Conservation (phyloP, 2,888 invertebrate genomes). For the Emmelina monodactyla region DNA sequence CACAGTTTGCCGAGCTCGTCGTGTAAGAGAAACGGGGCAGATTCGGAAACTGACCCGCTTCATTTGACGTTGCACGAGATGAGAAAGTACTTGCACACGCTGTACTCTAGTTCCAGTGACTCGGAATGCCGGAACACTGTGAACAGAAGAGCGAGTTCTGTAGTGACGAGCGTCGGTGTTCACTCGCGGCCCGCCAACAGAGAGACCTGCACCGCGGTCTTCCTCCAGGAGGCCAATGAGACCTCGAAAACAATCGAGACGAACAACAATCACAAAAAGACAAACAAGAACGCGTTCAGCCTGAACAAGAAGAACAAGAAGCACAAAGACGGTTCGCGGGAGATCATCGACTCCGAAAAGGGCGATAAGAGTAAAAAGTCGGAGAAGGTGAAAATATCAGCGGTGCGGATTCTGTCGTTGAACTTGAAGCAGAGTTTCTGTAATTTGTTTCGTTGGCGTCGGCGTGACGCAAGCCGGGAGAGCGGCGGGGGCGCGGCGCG, state of each 20-base stretch:
- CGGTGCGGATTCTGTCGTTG: conserved; percentile 71
- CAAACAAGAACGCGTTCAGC: conserved; percentile 62
- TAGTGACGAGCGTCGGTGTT: conserved; percentile 48
- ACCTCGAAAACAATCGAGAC: conserved; percentile 35
- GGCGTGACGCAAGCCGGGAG: conserved; percentile 21
- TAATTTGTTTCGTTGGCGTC: conserved; percentile 79
- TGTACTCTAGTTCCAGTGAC: conserved; percentile 80
- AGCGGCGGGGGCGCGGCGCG: background rate
- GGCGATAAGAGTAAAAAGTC: conserved; percentile 24
- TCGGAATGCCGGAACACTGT: conserved; percentile 61
- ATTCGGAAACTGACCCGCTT: conserved; percentile 71
- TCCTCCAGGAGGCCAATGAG: conserved; percentile 41
- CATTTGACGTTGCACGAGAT: conserved; percentile 88
- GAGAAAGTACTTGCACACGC: conserved; percentile 80
- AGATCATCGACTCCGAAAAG: conserved; percentile 52
- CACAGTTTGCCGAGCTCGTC: conserved; percentile 76
- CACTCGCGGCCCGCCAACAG: conserved; percentile 38
- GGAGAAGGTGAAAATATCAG: conserved; percentile 70
- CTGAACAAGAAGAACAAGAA: conserved; percentile 71
- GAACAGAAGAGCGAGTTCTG: conserved; percentile 52
- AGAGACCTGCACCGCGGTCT: conserved; percentile 30
- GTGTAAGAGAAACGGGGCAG: conserved; percentile 55
- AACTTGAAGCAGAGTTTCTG: conserved; percentile 86
- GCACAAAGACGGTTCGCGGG: conserved; percentile 50
- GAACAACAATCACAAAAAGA: conserved; percentile 54